Evolutionary conservation across 2,113 vertebrate species (phyloP), one percentile per base, ranked within the genome.

Genomic region (Lanius ludovicianus): DNA sequence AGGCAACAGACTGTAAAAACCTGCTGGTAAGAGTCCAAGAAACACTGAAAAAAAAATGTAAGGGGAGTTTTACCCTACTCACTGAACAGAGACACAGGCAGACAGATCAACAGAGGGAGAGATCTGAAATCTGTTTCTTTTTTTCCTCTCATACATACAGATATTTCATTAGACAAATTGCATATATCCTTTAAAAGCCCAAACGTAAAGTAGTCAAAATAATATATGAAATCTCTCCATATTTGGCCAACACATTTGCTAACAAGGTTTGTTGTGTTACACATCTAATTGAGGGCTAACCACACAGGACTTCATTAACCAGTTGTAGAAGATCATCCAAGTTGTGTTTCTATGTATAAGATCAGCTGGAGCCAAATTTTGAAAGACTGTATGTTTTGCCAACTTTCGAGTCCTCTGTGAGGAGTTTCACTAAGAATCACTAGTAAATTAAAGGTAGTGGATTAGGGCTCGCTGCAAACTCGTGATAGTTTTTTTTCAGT

Each of bases 1-100:
- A 97, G 75, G 95, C 97, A 98, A 90, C 94, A 98, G 97, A 97
- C 95, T 97, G 95, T 95, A 96, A 97, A 98, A 97, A 85, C 46
- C 80, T 95, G 41, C 82, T 98, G 97, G 95, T 93, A 63, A 93
- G 80, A 87, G 71, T 97, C 97, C 97, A 98, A 90, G 62, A 96
- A 89, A 93, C 39, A 76, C 31, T 44, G 62, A 77, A 89, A 79
- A 50, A 73, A 97, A 93, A 77, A 86, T 74, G 4, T 41, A 63
- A 55, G 49, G 63, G 87, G 81, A 89, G 60, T 78, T 89, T 93
- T 82, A 83, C 81, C 73, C 93, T 65, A 50, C 53, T 95, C 78
- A 70, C 22, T 59, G 76, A 95, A 64, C 64, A 87, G 69, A 93
- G 28, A 86, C 47, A 75, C 24, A 78, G 31, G 33, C 82, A 92